Evolutionary conservation across 2,888 invertebrate species (phyloP), one percentile per base, ranked within the genome.

Genomic region (Polia nebulosa): DNA sequence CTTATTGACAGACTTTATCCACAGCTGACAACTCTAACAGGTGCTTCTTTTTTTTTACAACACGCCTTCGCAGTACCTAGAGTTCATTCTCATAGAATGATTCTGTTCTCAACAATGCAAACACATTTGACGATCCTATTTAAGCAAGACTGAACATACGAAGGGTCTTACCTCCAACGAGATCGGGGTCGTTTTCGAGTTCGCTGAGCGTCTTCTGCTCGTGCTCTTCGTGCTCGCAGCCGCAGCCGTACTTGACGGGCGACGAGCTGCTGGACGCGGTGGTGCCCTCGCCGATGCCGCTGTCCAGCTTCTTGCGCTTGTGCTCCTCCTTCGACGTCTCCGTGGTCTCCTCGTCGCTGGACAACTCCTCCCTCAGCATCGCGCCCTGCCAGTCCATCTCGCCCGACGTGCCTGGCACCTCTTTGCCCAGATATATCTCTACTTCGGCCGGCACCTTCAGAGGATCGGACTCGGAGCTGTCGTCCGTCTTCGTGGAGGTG

Each of bases 301-400:
- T 97, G 85, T 97, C 97, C 53, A 96, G 90, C 89, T 97, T 97
- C 87, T 96, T 96, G 15, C 96, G 83, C 82, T 92, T 93, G 13
- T 32, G n/a, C 63, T 85, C 60, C 45, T 75, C 78, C 45, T 80
- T 81, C 0, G 80, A 72, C 1, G 56, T 74, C 39, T 72, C 73
- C 6, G 76, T 78, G 29, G 70, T 72, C 53, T 80, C 82, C 44
- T 84, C 85, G 8, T 80, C 87, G 22, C 81, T 85, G 11, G 78
- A 75, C 20, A 76, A 80, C 52, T 73, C 78, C 17, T 68, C 52
- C 11, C 52, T 59, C 3, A 45, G 32, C 25, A 29, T 25, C 8
- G 57, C 20, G 0, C 52, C 65, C 47, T 86, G 86, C 87, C 87
- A 88, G 32, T 87, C 85, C 87, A 86, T 86, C 6, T 79, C 79